Conservation (phyloP, 2,113 vertebrate genomes). For the Grantiella picta region DNA sequence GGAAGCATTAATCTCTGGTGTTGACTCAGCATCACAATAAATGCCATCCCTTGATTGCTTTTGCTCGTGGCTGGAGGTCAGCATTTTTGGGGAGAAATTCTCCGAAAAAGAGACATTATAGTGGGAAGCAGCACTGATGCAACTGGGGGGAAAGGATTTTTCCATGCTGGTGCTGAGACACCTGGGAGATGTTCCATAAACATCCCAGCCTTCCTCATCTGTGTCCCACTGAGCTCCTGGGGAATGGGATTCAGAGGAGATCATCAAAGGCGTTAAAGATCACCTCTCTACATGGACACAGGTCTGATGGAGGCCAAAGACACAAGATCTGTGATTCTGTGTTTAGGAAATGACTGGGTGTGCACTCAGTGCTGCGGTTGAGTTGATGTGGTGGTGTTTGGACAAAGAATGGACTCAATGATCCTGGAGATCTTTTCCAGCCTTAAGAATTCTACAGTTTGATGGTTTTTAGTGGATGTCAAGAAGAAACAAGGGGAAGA, state of each 20-base stretch:
- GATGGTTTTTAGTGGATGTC: neutral
- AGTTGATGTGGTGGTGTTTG: neutral
- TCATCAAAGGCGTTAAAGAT: neutral
- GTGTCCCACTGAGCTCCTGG: neutral
- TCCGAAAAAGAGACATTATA: neutral
- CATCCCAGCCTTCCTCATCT: neutral
- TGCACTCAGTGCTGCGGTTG: neutral
- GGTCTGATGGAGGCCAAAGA: neutral
- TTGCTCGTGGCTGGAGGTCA: conserved; percentile 5
- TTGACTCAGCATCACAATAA: conserved; percentile 12
- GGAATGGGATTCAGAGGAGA: neutral
- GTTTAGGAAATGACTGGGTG: neutral
- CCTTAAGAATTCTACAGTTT: neutral
- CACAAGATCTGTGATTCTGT: rapidly evolving
- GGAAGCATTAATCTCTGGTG: neutral
- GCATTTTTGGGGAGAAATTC: neutral
- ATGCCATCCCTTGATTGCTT: conserved; percentile 30
- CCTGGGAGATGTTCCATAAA: neutral
- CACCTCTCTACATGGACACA: rapidly evolving
- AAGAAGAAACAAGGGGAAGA: neutral
- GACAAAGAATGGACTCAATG: neutral
- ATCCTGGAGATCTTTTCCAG: neutral
- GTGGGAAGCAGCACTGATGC: rapidly evolving
- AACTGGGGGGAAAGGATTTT: neutral
- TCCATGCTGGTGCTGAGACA: neutral